phyloP scores from a whole-genome alignment of 2,113 vertebrate species.

The Axis porcinus region DNA sequence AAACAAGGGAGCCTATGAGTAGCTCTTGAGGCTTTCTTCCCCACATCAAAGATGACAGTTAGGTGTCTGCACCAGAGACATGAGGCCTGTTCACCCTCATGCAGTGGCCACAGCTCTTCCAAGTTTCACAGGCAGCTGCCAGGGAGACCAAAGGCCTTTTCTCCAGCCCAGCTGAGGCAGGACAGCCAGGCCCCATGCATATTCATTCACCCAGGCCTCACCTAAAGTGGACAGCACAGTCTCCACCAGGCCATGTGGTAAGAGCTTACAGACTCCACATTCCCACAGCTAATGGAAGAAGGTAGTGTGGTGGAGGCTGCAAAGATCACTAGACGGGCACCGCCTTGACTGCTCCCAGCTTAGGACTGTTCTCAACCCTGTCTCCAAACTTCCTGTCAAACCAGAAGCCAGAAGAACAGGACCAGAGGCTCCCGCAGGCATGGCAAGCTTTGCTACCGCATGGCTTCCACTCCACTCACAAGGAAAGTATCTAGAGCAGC shows the following conservation, averaged over 20 bases:
- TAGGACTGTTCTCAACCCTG: neutral
- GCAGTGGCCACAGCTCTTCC: neutral
- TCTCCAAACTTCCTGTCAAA: neutral
- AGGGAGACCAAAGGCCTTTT: neutral
- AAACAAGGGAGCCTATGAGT: neutral
- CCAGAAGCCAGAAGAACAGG: neutral
- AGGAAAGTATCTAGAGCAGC: neutral
- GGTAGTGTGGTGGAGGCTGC: neutral
- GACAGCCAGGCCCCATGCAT: neutral
- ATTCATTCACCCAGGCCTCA: accelerated
- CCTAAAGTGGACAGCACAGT: neutral
- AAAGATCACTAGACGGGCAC: neutral
- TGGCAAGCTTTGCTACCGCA: neutral
- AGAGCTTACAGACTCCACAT: accelerated
- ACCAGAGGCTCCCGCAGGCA: neutral
- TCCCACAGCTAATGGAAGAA: neutral
- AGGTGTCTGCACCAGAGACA: neutral
- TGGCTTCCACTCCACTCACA: neutral
- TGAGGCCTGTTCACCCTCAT: neutral
- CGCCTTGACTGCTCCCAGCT: neutral
- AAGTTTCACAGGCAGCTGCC: neutral
- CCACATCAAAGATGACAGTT: neutral
- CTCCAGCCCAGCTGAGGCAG: neutral
- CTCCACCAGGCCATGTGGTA: accelerated
- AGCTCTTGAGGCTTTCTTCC: neutral